These are phyloP conservation scores for Hydropotes inermis DNA, from an alignment of 2,113 vertebrate genomes.

Conservation along the genomic window DNA sequence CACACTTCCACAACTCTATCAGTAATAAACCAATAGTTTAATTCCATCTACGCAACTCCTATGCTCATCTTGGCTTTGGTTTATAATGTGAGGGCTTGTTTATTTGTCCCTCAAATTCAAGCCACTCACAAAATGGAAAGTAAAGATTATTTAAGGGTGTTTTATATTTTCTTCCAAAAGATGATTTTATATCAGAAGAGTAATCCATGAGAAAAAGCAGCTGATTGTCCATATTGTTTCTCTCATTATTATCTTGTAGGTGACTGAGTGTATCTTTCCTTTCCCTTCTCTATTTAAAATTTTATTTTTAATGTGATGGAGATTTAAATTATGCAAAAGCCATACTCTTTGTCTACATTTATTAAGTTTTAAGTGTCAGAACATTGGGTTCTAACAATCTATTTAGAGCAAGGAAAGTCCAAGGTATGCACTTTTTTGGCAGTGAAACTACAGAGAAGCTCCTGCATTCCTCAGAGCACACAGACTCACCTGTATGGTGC, in stretches of 20 bases:
- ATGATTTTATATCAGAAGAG: slow-evolving; percentile 7
- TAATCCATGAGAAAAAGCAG: background rate
- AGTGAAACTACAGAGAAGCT: background rate
- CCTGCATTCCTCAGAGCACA: background rate
- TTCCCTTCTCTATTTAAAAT: slow-evolving; percentile 39
- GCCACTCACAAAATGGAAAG: background rate
- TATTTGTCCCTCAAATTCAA: background rate
- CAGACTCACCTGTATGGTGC: background rate
- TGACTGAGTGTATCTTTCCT: slow-evolving; percentile 14
- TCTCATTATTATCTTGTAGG: slow-evolving; percentile 4
- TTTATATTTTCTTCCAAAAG: slow-evolving; percentile 28
- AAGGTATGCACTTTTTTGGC: background rate
- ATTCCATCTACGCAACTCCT: background rate
- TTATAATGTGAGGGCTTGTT: background rate
- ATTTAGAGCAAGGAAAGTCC: background rate
- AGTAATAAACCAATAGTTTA: background rate
- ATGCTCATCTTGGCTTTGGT: background rate
- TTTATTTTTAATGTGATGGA: slow-evolving; percentile 60
- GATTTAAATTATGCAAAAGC: slow-evolving; percentile 60
- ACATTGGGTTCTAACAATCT: background rate
- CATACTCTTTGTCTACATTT: background rate
- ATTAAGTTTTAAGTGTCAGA: slow-evolving; percentile 52
- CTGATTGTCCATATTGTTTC: slow-evolving; percentile 9
- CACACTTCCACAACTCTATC: background rate
- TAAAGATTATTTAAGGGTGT: background rate